Conservation (phyloP, 2,797 vertebrate genomes). For the Gobio occitaniae region DNA sequence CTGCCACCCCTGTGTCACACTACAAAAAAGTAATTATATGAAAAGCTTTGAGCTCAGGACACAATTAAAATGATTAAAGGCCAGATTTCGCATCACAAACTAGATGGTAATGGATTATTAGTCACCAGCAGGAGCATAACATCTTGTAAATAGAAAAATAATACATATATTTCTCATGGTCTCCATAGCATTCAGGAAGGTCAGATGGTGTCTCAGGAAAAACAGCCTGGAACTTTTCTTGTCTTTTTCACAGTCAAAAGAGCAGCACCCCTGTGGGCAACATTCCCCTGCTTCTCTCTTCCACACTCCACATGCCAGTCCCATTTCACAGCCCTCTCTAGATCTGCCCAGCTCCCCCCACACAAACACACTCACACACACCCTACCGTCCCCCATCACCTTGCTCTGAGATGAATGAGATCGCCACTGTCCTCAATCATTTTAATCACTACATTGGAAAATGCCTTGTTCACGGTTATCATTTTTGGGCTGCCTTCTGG, state of each 20-base stretch:
- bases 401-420: conserved; percentile 81
- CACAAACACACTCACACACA: conserved; percentile 20
- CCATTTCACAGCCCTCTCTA: conserved; percentile 77
- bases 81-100: conserved; percentile 59
- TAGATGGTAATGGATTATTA: conserved; percentile 28
- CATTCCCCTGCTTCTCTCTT: conserved; percentile 57
- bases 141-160: background rate
- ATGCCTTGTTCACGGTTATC: conserved; percentile 73
- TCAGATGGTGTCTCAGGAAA: conserved; percentile 66
- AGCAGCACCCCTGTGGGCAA: conserved; percentile 69
- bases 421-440: conserved; percentile 79
- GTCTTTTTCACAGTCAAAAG: conserved; percentile 70
- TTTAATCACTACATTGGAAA: conserved; percentile 81
- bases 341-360: conserved; percentile 60
- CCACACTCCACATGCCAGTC: conserved; percentile 65
- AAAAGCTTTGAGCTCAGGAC: conserved; percentile 61
- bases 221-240: conserved; percentile 55
- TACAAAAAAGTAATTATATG: conserved; percentile 66
- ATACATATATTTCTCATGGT: background rate
- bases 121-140: background rate
- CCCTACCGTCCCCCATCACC: conserved; percentile 74
- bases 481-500: conserved; percentile 69
- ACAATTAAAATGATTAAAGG: conserved; percentile 69
- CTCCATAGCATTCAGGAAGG: conserved; percentile 67
- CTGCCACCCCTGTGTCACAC: conserved; percentile 39